These are phyloP conservation scores for Rhagoletis pomonella DNA, from an alignment of 1,140 invertebrate species.

Conservation along the genomic window DNA sequence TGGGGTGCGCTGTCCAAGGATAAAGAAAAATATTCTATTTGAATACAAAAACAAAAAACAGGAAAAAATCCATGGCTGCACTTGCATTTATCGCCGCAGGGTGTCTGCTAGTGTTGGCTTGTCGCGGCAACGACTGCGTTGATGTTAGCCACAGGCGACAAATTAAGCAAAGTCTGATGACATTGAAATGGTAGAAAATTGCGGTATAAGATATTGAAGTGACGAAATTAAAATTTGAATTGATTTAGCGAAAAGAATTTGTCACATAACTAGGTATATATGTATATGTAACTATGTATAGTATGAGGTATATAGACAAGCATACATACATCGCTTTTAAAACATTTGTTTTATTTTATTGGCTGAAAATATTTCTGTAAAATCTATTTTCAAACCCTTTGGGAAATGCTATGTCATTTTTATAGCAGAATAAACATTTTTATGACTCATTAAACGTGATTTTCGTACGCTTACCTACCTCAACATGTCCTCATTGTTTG, in stretches of 20 bases:
- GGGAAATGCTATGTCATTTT: too few species aligned
- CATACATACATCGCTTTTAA: too few species aligned
- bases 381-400: too few species aligned
- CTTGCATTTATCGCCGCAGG: background rate
- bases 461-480: background rate
- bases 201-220: background rate
- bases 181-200: background rate
- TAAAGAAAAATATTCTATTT: too few species aligned
- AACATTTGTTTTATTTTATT: too few species aligned
- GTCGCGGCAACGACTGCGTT: background rate
- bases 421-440: too few species aligned
- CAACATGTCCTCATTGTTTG: conserved; percentile 30
- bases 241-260: background rate
- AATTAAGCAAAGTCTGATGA: background rate
- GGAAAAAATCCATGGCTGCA: background rate
- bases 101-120: background rate
- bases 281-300: too few species aligned
- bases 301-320: too few species aligned
- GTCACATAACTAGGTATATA: too few species aligned
- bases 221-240: background rate
- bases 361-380: too few species aligned
- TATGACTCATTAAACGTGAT: background rate
- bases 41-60: background rate
- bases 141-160: background rate
- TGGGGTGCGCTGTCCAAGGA: too few species aligned